Evolutionary conservation across 2,888 invertebrate species (phyloP).

Genomic region (Eledone cirrhosa): DNA sequence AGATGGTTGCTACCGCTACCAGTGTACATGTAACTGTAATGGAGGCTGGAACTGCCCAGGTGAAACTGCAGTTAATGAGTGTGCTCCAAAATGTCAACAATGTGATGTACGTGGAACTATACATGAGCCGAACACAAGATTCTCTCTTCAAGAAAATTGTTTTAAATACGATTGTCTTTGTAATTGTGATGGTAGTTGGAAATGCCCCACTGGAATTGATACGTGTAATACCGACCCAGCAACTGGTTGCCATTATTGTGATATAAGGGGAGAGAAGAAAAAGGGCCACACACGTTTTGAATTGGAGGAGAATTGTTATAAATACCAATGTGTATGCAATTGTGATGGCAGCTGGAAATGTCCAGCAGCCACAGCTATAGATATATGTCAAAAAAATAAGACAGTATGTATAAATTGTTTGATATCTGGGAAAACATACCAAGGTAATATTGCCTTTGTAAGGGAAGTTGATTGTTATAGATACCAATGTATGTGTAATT

Average conservation of each 20-base stretch:
- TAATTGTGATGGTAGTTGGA: constrained; percentile 51
- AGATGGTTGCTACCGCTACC: constrained; percentile 46
- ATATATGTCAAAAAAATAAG: constrained; percentile 40
- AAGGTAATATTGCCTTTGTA: neutral
- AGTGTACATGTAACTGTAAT: constrained; percentile 52
- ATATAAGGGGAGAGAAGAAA: constrained; percentile 36
- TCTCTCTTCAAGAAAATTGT: constrained; percentile 49
- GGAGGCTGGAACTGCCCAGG: constrained; percentile 49
- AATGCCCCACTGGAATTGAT: constrained; percentile 47
- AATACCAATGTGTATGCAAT: constrained; percentile 36
- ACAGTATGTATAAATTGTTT: neutral
- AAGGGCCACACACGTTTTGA: constrained; percentile 44
- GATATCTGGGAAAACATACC: neutral
- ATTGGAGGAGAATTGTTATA: constrained; percentile 44
- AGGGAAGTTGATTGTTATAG: neutral
- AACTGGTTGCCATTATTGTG: constrained; percentile 39
- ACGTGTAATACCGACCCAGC: constrained; percentile 38
- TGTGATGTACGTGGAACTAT: constrained; percentile 39
- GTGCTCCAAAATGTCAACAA: constrained; percentile 37
- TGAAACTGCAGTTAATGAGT: constrained; percentile 39
- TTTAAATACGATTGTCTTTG: constrained; percentile 51
- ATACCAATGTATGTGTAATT: neutral
- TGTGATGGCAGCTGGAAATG: constrained; percentile 21
- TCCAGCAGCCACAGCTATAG: constrained; percentile 39
- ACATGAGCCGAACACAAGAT: constrained; percentile 33